phyloP scores from a whole-genome alignment of 2,888 invertebrate genomes.

The Nomada fabriciana region DNA sequence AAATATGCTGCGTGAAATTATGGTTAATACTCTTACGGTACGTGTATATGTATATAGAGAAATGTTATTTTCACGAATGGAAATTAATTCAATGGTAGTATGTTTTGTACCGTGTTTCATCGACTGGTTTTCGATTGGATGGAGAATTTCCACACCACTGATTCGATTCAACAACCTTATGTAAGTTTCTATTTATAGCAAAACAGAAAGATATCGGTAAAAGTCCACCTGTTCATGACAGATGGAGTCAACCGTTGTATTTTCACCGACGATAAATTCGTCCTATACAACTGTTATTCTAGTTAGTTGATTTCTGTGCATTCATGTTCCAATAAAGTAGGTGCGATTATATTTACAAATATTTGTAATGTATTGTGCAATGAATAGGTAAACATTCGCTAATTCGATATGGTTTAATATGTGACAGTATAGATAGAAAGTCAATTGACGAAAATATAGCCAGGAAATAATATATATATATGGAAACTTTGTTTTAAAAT shows the following conservation, averaged over 20 bases:
- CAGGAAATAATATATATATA: too few relatives aligned
- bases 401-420: too few relatives aligned
- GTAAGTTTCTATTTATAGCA: constrained; percentile 7
- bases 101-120: not conserved
- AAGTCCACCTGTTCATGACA: constrained; percentile 5
- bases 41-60: not conserved
- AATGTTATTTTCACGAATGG: not conserved
- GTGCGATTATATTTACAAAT: too few relatives aligned
- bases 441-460: too few relatives aligned
- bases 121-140: not conserved
- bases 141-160: constrained; percentile 12
- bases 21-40: too few relatives aligned
- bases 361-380: too few relatives aligned
- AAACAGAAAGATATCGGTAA: constrained; percentile 17
- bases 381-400: too few relatives aligned
- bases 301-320: too few relatives aligned
- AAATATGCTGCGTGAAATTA: too few relatives aligned
- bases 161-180: not conserved
- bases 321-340: too few relatives aligned
- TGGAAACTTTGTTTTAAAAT: too few relatives aligned
- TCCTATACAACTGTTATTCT: constrained; percentile 27
- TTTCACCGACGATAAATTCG: constrained; percentile 10
- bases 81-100: not conserved
- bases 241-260: not conserved
- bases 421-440: too few relatives aligned